Conservation (phyloP, 2,888 invertebrate species). For the Hirtodrosophila cameraria region DNA sequence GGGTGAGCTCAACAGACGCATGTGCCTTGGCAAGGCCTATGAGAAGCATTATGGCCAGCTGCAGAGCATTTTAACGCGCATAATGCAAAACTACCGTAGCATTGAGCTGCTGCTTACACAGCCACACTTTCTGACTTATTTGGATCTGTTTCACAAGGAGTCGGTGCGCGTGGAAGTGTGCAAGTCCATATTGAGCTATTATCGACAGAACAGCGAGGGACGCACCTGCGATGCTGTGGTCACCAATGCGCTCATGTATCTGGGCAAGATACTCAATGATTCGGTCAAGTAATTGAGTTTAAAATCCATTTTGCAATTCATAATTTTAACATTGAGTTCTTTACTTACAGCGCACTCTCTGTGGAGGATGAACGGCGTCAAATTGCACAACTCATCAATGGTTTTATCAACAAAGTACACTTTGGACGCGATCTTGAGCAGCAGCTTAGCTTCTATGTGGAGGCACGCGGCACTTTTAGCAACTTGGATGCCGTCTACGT, state of each 20-base stretch:
- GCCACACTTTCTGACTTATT: conserved; percentile 95
- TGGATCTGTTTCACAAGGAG: conserved; percentile 95
- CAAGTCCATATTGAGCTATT: conserved; percentile 90
- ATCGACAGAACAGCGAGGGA: conserved; percentile 85
- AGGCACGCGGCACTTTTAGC: conserved; percentile 94
- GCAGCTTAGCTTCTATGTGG: conserved; percentile 96
- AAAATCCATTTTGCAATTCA: neutral
- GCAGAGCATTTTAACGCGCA: conserved; percentile 90
- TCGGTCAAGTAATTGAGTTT: conserved; percentile 91
- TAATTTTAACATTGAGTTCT: neutral
- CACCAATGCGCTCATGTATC: conserved; percentile 93
- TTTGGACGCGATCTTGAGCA: conserved; percentile 95
- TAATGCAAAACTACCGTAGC: conserved; percentile 90
- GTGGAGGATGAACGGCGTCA: conserved; percentile 96
- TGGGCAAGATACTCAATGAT: conserved; percentile 95
- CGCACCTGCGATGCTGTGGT: conserved; percentile 91
- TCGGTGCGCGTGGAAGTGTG: conserved; percentile 92
- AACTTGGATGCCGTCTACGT: conserved; percentile 95
- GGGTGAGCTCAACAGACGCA: conserved; percentile 93
- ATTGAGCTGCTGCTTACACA: conserved; percentile 92
- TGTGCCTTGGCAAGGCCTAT: conserved; percentile 90
- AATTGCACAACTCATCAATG: conserved; percentile 92
- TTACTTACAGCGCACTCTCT: conserved; percentile 89
- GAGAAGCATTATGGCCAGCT: conserved; percentile 92
- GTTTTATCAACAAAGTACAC: conserved; percentile 91